Percentiles rank a stretch among this genome's conserved stretches.
Evolutionary conservation across 2,888 invertebrate genomes (phyloP).

Genomic region (Conops quadrifasciatus): DNA sequence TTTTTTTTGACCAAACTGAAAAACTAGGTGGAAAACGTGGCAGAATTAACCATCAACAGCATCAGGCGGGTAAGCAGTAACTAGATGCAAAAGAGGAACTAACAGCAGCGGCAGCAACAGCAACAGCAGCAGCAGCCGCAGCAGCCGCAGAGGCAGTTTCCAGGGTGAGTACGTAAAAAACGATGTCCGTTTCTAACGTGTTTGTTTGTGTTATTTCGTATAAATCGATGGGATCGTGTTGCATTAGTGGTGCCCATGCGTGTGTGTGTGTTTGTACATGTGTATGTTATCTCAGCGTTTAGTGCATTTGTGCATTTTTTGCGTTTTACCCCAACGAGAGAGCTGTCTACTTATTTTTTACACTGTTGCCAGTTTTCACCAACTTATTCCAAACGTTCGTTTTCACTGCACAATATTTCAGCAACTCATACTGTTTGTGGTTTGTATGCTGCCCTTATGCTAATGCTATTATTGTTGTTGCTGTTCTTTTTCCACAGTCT

Average conservation of each 20-base stretch:
- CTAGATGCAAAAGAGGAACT: slow-evolving; percentile 24
- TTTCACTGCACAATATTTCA: slow-evolving; percentile 7
- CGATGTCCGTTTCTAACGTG: no score
- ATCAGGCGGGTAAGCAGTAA: no score
- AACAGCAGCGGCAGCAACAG: slow-evolving; percentile 20
- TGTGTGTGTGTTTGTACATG: not conserved
- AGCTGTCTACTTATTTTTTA: no score
- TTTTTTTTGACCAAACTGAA: slow-evolving; percentile 14
- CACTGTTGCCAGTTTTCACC: no score
- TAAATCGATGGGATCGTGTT: no score
- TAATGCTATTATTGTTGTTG: not conserved
- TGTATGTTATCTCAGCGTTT: not conserved
- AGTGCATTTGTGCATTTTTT: no score
- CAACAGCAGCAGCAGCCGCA: not conserved
- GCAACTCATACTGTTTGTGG: slow-evolving; percentile 7
- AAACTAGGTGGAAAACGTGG: not conserved
- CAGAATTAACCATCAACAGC: slow-evolving; percentile 12
- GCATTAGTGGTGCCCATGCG: not conserved
- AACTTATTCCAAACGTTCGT: no score
- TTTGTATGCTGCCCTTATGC: slow-evolving; percentile 1
- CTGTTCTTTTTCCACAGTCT: no score
- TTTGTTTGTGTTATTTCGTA: no score
- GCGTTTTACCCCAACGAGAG: no score
- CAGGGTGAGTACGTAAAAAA: not conserved
- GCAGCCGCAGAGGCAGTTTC: slow-evolving; percentile 15